phyloP scores from a whole-genome alignment of 2,888 invertebrate genomes.

The Empis livida region DNA sequence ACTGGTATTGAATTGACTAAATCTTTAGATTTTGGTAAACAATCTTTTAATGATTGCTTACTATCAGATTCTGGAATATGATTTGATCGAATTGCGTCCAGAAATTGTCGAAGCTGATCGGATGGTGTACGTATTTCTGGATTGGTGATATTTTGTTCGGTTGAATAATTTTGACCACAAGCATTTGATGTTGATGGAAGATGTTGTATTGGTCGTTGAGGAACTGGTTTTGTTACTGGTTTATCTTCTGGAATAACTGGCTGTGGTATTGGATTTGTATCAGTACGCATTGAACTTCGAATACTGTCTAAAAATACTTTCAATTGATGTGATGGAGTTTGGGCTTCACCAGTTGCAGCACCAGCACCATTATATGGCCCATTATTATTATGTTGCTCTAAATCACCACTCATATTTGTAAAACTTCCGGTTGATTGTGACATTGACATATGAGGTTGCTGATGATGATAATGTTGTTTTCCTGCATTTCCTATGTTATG shows the following conservation, averaged over 20 bases:
- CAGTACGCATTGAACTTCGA: constrained; percentile 32
- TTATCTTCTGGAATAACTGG: constrained; percentile 25
- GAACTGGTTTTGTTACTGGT: constrained; percentile 19
- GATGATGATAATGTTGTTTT: neutral
- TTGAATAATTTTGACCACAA: constrained; percentile 12
- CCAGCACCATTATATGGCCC: neutral
- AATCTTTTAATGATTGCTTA: constrained; percentile 21
- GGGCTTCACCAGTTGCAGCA: constrained; percentile 23
- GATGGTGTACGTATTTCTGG: constrained; percentile 30
- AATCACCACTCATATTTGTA: constrained; percentile 22
- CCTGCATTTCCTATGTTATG: neutral
- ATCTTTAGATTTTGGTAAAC: constrained; percentile 6
- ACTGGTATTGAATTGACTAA: constrained; percentile 3
- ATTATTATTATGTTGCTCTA: neutral
- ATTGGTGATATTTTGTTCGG: constrained; percentile 10
- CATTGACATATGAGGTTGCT: constrained; percentile 13
- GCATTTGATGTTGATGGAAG: constrained; percentile 3
- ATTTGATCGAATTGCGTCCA: constrained; percentile 35
- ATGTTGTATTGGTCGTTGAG: constrained; percentile 6
- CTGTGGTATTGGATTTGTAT: constrained; percentile 16
- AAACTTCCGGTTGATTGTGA: constrained; percentile 21
- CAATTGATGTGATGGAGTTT: constrained; percentile 33
- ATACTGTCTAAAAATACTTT: constrained; percentile 33
- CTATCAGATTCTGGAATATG: constrained; percentile 30
- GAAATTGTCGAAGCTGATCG: constrained; percentile 32